phyloP scores from a whole-genome alignment of 2,797 vertebrate genomes.

The Thunnus albacares region DNA sequence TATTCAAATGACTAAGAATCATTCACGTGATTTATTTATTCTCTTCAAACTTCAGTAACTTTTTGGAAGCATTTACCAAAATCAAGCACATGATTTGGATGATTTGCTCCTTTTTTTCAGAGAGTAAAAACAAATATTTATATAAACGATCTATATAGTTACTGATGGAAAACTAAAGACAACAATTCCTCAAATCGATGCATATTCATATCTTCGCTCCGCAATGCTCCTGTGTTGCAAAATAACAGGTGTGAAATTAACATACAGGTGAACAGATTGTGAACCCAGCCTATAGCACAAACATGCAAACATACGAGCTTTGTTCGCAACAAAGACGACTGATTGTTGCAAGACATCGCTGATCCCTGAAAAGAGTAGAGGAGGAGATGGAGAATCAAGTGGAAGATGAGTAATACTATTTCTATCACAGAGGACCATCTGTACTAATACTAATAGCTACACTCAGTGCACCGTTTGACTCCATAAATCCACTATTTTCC shows the following conservation, averaged over 20 bases:
- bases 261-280: conserved; percentile 71
- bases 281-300: conserved; percentile 56
- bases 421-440: conserved; percentile 27
- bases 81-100: neutral
- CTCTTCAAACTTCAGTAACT: neutral
- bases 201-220: conserved; percentile 31
- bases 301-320: conserved; percentile 44
- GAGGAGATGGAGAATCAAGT: conserved; percentile 4
- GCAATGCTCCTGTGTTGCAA: conserved; percentile 15
- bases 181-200: conserved; percentile 23
- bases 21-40: neutral
- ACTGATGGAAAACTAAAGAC: conserved; percentile 9
- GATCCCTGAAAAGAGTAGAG: conserved; percentile 36
- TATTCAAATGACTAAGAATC: conserved; percentile 10
- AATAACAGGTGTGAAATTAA: conserved; percentile 68
- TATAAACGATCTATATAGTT: neutral
- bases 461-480: neutral
- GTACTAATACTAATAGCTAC: neutral
- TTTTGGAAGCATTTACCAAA: neutral
- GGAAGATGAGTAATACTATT: conserved; percentile 10
- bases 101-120: no score
- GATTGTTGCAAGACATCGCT: conserved; percentile 30
- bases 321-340: conserved; percentile 39
- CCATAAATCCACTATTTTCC: neutral
- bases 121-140: neutral